Evolutionary conservation across 2,113 vertebrate genomes (phyloP).

Genomic region (Hucho hucho): DNA sequence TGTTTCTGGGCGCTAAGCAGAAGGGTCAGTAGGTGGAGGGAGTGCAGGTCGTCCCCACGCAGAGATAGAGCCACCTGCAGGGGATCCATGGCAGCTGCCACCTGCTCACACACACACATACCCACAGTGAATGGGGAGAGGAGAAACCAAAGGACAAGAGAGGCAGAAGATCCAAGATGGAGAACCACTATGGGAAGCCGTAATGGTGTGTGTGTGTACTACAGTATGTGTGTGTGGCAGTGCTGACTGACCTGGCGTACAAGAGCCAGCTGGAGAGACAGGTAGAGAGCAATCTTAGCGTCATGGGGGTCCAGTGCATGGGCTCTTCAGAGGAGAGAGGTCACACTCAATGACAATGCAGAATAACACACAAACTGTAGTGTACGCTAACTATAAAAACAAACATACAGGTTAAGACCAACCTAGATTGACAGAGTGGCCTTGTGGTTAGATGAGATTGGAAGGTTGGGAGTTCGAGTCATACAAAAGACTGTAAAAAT

Average conservation of each 20-base stretch:
- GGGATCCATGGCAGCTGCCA: conserved; percentile 87
- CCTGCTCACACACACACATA: conserved; percentile 68
- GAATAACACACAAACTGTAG: not conserved
- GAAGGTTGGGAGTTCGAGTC: no score
- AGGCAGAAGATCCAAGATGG: not conserved
- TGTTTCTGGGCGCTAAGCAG: conserved; percentile 96
- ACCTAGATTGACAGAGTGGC: not conserved
- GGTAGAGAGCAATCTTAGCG: conserved; percentile 84
- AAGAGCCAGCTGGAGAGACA: conserved; percentile 90
- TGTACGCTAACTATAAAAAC: not conserved
- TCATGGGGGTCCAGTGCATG: conserved; percentile 82
- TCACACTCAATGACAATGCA: not conserved
- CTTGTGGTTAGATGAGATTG: not conserved
- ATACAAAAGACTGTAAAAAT: no score
- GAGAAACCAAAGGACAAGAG: conserved; percentile 19
- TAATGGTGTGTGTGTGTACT: not conserved
- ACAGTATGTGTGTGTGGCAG: not conserved
- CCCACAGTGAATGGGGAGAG: not conserved
- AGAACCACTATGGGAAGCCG: not conserved
- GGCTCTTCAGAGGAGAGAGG: conserved; percentile 74
- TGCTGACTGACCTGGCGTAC: conserved; percentile 86
- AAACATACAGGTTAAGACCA: not conserved
- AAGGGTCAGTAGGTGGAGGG: conserved; percentile 90
- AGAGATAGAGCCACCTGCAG: conserved; percentile 85
- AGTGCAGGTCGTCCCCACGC: conserved; percentile 81